Evolutionary conservation across 2,888 invertebrate species (phyloP), one percentile per base, ranked within the genome.

Genomic region (Palloptera scutellata): DNA sequence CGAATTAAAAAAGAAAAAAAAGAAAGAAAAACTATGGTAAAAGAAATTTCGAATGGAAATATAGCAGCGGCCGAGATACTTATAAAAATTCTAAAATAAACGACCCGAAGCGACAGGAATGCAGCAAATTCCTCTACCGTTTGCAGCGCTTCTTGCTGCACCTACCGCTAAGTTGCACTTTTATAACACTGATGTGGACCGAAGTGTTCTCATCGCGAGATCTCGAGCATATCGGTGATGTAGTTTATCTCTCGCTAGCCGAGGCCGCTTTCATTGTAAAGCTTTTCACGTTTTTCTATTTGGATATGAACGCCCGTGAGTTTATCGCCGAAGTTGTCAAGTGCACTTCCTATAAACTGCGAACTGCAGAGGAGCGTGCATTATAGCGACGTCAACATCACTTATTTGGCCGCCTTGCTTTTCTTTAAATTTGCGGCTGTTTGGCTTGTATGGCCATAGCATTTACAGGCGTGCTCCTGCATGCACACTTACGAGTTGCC

Each of bases 211-310:
- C 67, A 0, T 73, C 79, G 6, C 71, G 54, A 20, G 75, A 77
- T 58, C 60, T 83, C 15, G 76, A 80, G 48, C 69, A 80, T 62
- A 77, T 77, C 0, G 76, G 77, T 0, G 78, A 80, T 19, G 73
- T 80, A 2, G 72, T 81, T 0, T 82, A 79, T 61, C 77, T 83
- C 73, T 75, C 78, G 1, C 66, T 82, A 3, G 77, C 82, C 0
- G 77, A 81, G 61, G 66, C 72, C 40, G 75, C 75, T 0, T 64
- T 79, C 3, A 55, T 77, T 8, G 65, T 79, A 8, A 81, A 83
- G 70, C 73, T 81, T 2, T 43, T 78, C 0, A 81, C 30, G 6
- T 30, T 30, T 30, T 30, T 30, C 30, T 30, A 30, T 30, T 30
- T 30, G 30, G 30, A 30, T 5, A 58, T 42, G 0, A 51, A 62